Base-by-base conservation (phyloP, 2,888 invertebrate species). In the Scaptomyza caliginosa region DNA sequence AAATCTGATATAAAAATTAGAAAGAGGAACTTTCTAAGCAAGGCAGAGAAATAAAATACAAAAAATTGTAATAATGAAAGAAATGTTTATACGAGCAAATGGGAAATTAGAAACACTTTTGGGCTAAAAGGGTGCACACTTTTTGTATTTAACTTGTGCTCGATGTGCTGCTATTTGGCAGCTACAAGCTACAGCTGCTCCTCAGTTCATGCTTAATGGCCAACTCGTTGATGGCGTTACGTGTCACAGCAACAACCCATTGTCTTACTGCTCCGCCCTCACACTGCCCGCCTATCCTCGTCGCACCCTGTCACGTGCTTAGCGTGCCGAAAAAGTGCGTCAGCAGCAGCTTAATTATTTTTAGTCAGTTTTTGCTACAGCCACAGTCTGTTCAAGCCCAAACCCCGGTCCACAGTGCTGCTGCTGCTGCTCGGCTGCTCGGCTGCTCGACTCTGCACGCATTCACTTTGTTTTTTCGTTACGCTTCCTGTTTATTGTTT, bases 311-410 rank as follows among this genome's bases (percentile, higher is more conserved):
- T 79, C 82, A 81, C 81, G 81, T 81, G 82, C 77, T 68, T 63
- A 39, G 85, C 82, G 76, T 81, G 74, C 82, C 79, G 74, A 82
- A 81, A 85, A 84, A 81, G 79, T 81, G 81, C 81, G 81, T 81
- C 81, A 79, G 82, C 85, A 84, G 85, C 74, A 72, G 85, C 85
- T 81, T 81, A 85, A 81, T 81, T 81, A 81, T 81, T 85, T 81
- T 81, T 81, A 85, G 79, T 69, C 74, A 74, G 64, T 74, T 70
- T 70, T 54, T 57, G 74, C 74, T 55, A 64, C 52, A 54, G 36
- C 40, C 36, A 54, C 51, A 40, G 55, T 52, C 34, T 60, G 32
- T 36, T 49, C 55, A 24, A 32, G 28, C 24, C 34, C 34, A 34
- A n/a, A 0, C 10, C 30, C 34, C n/a, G n/a, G n/a, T n/a, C 34